Evolutionary conservation across 2,113 vertebrate species (phyloP).

Genomic region (Poecilia latipinna): DNA sequence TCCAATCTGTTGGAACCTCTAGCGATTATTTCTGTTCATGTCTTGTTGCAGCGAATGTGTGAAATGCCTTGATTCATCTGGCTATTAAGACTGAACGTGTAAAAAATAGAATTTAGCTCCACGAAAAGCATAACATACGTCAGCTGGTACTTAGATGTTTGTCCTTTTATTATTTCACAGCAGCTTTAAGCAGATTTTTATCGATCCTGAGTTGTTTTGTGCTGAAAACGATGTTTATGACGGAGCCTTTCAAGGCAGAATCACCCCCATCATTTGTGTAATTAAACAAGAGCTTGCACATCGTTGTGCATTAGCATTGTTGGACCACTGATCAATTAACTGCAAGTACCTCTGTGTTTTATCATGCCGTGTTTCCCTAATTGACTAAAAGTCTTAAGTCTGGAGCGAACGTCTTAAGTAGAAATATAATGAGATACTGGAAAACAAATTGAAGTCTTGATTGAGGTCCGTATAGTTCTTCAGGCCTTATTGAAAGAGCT

Average conservation of each 20-base stretch:
- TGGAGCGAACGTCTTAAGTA: conserved; percentile 22
- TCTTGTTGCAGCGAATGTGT: neutral
- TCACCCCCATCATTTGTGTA: conserved; percentile 21
- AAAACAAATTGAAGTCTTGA: conserved; percentile 28
- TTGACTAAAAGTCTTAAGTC: conserved; percentile 36
- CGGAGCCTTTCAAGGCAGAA: conserved; percentile 1
- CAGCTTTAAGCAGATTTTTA: conserved; percentile 30
- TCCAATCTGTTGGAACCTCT: neutral
- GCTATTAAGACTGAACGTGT: neutral
- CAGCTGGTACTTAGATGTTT: neutral
- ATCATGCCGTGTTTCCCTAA: conserved; percentile 38
- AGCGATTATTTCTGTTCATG: neutral
- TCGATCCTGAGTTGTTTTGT: conserved; percentile 2
- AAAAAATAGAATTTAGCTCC: neutral
- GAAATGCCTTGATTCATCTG: neutral
- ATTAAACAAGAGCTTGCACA: conserved; percentile 50
- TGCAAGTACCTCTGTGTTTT: conserved; percentile 31
- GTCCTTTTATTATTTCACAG: conserved; percentile 27
- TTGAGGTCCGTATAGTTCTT: neutral
- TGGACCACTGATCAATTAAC: conserved; percentile 56
- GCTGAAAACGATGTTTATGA: conserved; percentile 12
- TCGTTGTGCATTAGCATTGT: conserved; percentile 45
- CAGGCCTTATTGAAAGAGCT: neutral
- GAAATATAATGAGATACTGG: conserved; percentile 12
- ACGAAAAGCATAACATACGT: no score